phyloP scores from a whole-genome alignment of 2,797 vertebrate species.

The Kryptopterus vitreolus region DNA sequence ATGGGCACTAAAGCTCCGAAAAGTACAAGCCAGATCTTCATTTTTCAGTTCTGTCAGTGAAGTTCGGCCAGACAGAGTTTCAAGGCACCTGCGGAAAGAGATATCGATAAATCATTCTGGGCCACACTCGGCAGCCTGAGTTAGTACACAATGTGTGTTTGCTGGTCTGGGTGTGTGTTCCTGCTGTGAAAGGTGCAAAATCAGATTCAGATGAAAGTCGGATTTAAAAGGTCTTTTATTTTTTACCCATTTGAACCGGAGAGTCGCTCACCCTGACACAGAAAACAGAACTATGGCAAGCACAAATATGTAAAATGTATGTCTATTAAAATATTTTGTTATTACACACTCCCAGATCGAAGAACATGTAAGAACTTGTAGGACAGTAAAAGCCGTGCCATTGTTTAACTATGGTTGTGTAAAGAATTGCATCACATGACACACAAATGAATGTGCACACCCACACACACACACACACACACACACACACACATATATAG shows the following conservation, averaged over 20 bases:
- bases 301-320: not conserved
- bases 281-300: not conserved
- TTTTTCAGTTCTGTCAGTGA: slow-evolving; percentile 53
- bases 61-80: slow-evolving; percentile 47
- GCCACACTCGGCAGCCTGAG: slow-evolving; percentile 23
- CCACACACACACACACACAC: slow-evolving; percentile 1
- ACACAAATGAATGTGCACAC: not conserved
- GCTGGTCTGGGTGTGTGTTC: slow-evolving; percentile 27
- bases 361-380: slow-evolving; percentile 40
- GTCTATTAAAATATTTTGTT: too few species aligned
- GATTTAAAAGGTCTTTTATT: not conserved
- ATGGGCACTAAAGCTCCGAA: slow-evolving; percentile 59
- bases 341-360: slow-evolving; percentile 39
- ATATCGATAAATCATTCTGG: slow-evolving; percentile 39
- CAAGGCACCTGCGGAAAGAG: slow-evolving; percentile 61
- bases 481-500: not conserved
- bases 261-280: not conserved
- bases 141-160: slow-evolving; percentile 16
- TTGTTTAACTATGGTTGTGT: slow-evolving; percentile 46
- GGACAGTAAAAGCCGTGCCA: slow-evolving; percentile 27
- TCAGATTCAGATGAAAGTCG: slow-evolving; percentile 1
- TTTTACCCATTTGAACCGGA: not conserved
- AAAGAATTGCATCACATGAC: slow-evolving; percentile 35
- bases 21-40: slow-evolving; percentile 62
- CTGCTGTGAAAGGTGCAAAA: slow-evolving; percentile 5